Evolutionary conservation across 2,113 vertebrate genomes (phyloP).

Genomic region (Camelus bactrianus): DNA sequence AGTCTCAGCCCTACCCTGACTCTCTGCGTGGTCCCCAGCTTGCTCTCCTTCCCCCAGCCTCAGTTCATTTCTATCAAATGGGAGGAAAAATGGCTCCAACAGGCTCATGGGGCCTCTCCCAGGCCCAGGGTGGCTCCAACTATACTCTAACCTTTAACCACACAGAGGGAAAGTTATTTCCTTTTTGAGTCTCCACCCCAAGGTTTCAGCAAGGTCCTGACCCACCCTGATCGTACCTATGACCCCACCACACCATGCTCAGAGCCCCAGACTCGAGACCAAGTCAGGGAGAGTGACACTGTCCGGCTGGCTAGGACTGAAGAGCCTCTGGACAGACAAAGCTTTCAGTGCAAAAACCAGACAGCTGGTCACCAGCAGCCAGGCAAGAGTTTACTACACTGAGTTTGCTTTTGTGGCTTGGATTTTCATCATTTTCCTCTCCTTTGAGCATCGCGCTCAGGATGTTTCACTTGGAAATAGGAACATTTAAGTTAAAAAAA

Average conservation of each 20-base stretch:
- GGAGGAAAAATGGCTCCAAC: neutral
- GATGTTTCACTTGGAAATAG: slow-evolving; percentile 7
- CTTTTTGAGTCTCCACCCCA: neutral
- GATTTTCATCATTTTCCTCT: neutral
- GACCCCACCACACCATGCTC: neutral
- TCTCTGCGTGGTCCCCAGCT: neutral
- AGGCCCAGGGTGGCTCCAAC: neutral
- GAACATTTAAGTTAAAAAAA: neutral
- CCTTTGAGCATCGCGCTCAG: neutral
- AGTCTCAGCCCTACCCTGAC: neutral
- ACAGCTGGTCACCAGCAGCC: neutral
- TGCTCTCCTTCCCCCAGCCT: neutral
- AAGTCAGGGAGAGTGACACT: neutral
- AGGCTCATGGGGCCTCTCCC: neutral
- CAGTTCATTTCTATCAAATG: neutral
- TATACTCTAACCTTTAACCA: neutral
- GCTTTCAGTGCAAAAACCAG: neutral
- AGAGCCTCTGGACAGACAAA: neutral
- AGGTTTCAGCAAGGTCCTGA: neutral
- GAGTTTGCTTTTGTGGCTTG: neutral
- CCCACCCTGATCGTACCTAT: too few species aligned
- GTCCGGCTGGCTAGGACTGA: neutral
- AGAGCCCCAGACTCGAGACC: neutral
- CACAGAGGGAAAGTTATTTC: neutral
- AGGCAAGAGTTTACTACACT: neutral